Base-by-base conservation (phyloP, 2,797 vertebrate genomes). In the Enteromius unitaeniatus region DNA sequence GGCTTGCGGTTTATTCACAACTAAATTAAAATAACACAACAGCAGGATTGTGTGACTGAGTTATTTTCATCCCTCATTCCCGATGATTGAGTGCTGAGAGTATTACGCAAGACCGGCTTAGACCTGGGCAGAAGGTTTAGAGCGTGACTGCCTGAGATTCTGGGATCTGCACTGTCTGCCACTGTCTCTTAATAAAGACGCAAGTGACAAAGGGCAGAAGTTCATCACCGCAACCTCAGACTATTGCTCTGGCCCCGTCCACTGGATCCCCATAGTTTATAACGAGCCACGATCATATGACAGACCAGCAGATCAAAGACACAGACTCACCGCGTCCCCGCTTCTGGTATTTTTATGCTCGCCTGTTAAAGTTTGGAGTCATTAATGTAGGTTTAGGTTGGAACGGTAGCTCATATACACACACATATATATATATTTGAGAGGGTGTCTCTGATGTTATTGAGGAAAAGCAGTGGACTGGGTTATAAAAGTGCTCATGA, bases 1-100 rank as follows among this genome's bases (percentile, higher is more conserved):
- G 86, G 88, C 87, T 90, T 90, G 89, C 80, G 3, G 53, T 69
- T 70, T n/a, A 78, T 79, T 79, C 74, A 58, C 42, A 42, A 34
- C 81, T 79, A 85, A 86, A 87, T 90, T 86, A 84, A 90, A 90
- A 90, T 89, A 90, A 88, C 79, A 55, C 79, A 55, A 88, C 76
- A 83, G 83, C 37, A 70, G 58, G 49, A 47, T 65, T 73, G 49
- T 13, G 47, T 6, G 69, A 65, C 69, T 65, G 73, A 49, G 70
- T 78, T 72, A 86, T 85, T 90, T 81, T 83, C 58, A 82, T 85
- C 79, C 40, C 21, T 28, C 65, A 45, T 65, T 45, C 62, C 34
- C 45, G 78, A 34, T 53, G 79, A 31, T 47, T 79, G 79, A 31
- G 53, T 69, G 65, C 19, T 34, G 47, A 53, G 77, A 42, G 51